A percentile compares a stretch with the other conserved stretches of the same genome.
Conservation (phyloP, 2,113 vertebrate genomes). For the Micromys minutus region DNA sequence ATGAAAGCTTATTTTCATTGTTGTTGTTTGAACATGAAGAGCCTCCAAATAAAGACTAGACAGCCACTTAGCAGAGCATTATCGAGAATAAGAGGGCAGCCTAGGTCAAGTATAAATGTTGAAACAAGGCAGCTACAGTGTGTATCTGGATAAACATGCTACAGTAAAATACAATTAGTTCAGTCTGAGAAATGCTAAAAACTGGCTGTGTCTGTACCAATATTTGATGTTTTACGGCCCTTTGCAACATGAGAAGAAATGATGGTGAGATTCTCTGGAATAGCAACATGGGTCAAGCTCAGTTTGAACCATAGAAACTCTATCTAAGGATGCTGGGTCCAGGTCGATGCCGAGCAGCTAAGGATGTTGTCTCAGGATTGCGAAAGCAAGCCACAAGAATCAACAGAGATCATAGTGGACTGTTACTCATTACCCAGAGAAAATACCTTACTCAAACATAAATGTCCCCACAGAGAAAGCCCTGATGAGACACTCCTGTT, state of each 20-base stretch:
- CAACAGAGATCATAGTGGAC: not conserved
- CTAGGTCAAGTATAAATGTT: not conserved
- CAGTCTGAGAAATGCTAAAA: not conserved
- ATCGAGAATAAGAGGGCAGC: not conserved
- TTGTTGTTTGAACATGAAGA: conserved; percentile 1
- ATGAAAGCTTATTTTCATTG: not conserved
- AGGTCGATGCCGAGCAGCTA: not conserved
- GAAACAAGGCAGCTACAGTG: not conserved
- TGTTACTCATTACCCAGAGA: not conserved
- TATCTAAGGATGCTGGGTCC: not conserved
- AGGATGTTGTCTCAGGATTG: not conserved
- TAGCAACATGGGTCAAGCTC: not conserved
- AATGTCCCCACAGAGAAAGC: not conserved
- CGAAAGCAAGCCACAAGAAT: not conserved
- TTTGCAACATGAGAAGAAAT: not conserved
- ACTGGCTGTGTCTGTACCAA: not conserved
- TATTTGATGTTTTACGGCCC: not conserved
- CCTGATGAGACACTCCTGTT: not conserved
- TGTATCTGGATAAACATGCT: not conserved
- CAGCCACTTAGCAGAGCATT: not conserved
- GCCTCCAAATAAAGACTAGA: not conserved
- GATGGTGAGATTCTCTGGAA: not conserved
- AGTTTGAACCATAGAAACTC: not conserved
- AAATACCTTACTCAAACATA: not conserved
- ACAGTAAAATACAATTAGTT: not conserved